Evolutionary conservation across 2,113 vertebrate genomes (phyloP).

Genomic region (Albula goreensis): DNA sequence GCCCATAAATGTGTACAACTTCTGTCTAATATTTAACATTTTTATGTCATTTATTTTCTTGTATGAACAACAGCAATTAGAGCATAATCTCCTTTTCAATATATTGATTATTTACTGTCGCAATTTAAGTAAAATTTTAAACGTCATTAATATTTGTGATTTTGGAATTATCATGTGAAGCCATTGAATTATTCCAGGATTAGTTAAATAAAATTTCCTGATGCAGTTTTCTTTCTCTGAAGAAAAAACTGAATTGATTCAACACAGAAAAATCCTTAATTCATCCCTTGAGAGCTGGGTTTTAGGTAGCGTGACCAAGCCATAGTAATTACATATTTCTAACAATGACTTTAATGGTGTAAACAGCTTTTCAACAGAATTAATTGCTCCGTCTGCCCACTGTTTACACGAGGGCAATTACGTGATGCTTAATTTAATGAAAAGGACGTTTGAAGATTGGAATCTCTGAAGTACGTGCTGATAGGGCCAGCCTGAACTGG

Average conservation of each 20-base stretch:
- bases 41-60: neutral
- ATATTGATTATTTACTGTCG: neutral
- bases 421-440: slow-evolving; percentile 64
- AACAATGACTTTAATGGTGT: slow-evolving; percentile 61
- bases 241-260: slow-evolving; percentile 56
- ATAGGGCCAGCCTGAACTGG: slow-evolving; percentile 28
- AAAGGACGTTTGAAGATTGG: slow-evolving; percentile 63
- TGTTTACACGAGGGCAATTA: slow-evolving; percentile 65
- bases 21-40: neutral
- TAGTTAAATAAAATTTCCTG: slow-evolving; percentile 59
- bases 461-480: slow-evolving; percentile 54
- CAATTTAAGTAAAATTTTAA: neutral
- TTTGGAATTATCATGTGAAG: slow-evolving; percentile 39
- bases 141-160: neutral
- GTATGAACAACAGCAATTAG: neutral
- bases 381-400: slow-evolving; percentile 58
- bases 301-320: slow-evolving; percentile 47
- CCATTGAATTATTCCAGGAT: slow-evolving; percentile 57
- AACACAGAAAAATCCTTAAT: slow-evolving; percentile 55
- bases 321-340: slow-evolving; percentile 50
- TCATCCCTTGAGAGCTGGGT: slow-evolving; percentile 57
- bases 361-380: slow-evolving; percentile 50
- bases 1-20: neutral
- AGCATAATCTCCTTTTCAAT: slow-evolving; percentile 17
- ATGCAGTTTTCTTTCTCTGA: slow-evolving; percentile 56